Base-by-base conservation (phyloP, 2,888 invertebrate species). In the Ypsolopha scabrella region DNA sequence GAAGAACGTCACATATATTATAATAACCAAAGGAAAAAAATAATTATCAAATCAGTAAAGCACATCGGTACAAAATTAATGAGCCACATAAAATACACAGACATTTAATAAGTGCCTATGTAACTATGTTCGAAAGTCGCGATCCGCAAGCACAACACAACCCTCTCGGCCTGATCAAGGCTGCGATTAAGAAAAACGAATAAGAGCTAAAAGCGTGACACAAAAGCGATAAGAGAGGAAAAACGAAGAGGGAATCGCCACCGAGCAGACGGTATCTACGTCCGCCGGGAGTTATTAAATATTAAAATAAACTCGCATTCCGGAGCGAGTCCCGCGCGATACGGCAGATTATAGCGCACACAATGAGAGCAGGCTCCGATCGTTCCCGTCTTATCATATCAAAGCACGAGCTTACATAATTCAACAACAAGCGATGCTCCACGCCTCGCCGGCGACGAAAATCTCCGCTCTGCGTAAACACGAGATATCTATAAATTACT, bases 221-320 rank as follows among this genome's bases (percentile, higher is more conserved):
- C 78, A 80, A 82, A 78, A 80, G 67, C 79, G 81, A 82, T 82
- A 82, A 79, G 77, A 68, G 68, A 64, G 70, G 72, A 75, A 77
- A 81, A 83, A 83, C 74, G 78, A 80, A 68, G 74, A 79, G 76
- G 67, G 73, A 77, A 79, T 74, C 76, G 76, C 77, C 76, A 67
- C 66, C 72, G 67, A 77, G 74, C 68, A 78, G 79, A 80, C 82
- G 75, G 70, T 82, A 83, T 81, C 82, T 75, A 52, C 67, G 70
- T 68, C 70, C 73, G 78, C 75, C 75, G 70, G 74, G 77, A 80
- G 78, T 85, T 85, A 85, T 86, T 85, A 86, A 86, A 86, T 85
- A 85, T 86, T 83, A 86, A 85, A 85, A 85, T 83, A 83, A 82
- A 80, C 82, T 80, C 71, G 81, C 82, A 83, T 83, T 80, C 82